Evolutionary conservation across 2,797 vertebrate genomes (phyloP), one percentile per base, ranked within the genome.

Genomic region (Cynodonichthys magdalenae): DNA sequence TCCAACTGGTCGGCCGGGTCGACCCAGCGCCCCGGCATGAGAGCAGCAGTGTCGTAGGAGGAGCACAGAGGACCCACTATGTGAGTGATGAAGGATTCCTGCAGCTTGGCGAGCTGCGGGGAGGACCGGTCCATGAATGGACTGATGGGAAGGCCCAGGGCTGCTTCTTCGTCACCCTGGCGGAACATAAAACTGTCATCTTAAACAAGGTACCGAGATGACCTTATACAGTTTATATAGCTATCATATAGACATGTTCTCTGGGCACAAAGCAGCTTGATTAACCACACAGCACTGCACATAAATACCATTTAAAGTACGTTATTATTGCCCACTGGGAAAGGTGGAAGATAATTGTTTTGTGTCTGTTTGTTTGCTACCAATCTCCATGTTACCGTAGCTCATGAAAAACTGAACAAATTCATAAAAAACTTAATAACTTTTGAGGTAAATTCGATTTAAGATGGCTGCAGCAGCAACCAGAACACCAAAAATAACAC

Each of bases 71-170:
- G 98, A 7, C 97, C 96, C 79, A 99, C 98, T 5, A 99, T 99
- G 90, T 99, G 98, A 17, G 96, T 96, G 86, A 99, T 99, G 89
- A 99, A 99, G 3, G 98, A 99, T 75, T 99, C 97, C 87, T 99
- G 98, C 8, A 99, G 94, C 57, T 98, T 96, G 36, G 98, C 98
- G 61, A 99, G 87, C 86, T 99, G 96, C 0, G 98, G 97, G 2
- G 96, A 95, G 0, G 97, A 96, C 9, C 97, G 96, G 85, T 99
- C 96, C 98, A 99, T 99, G 87, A 98, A 99, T 0, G 98, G 98
- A 83, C 98, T 99, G 88, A 99, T 97, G 20, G 98, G 95, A 73
- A 99, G 93, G 24, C 97, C 98, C 19, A 99, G 90, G 73, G 94
- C 97, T 17, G 95, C 92, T 82, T 99, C 98, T 85, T 99, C 97